Conservation (phyloP, 2,113 vertebrate species). For the Cynocephalus volans region DNA sequence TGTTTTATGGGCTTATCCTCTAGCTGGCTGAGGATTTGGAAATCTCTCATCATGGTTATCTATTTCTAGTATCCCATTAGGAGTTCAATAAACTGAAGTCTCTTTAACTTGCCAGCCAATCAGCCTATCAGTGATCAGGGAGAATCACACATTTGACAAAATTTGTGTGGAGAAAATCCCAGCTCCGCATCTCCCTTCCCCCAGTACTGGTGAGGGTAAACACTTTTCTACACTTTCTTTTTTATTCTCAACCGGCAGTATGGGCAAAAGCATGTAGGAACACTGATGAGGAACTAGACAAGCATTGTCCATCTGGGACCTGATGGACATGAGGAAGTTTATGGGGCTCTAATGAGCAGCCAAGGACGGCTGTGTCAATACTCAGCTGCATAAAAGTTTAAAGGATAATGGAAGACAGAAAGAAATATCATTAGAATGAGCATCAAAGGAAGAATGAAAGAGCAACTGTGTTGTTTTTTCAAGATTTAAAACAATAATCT, state of each 20-base stretch:
- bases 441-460: background rate
- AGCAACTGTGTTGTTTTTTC: background rate
- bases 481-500: background rate
- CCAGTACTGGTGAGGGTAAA: background rate
- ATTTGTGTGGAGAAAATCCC: background rate
- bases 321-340: background rate
- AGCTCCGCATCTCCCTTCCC: background rate
- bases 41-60: slow-evolving; percentile 80
- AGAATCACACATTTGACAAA: background rate
- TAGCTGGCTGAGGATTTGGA: slow-evolving; percentile 80
- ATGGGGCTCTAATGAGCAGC: background rate
- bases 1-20: slow-evolving; percentile 70
- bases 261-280: slow-evolving; percentile 58
- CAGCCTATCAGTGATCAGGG: slow-evolving; percentile 53
- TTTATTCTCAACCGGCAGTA: slow-evolving; percentile 35
- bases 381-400: background rate
- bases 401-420: background rate
- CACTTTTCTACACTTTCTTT: slow-evolving; percentile 23
- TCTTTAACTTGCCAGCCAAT: slow-evolving; percentile 66
- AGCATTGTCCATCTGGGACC: background rate
- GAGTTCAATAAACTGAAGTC: slow-evolving; percentile 77
- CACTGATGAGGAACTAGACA: slow-evolving; percentile 11
- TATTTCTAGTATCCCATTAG: slow-evolving; percentile 75
- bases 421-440: background rate
- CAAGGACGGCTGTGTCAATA: background rate